Evolutionary conservation across 2,888 invertebrate genomes (phyloP).

Genomic region (Apamea sordens): DNA sequence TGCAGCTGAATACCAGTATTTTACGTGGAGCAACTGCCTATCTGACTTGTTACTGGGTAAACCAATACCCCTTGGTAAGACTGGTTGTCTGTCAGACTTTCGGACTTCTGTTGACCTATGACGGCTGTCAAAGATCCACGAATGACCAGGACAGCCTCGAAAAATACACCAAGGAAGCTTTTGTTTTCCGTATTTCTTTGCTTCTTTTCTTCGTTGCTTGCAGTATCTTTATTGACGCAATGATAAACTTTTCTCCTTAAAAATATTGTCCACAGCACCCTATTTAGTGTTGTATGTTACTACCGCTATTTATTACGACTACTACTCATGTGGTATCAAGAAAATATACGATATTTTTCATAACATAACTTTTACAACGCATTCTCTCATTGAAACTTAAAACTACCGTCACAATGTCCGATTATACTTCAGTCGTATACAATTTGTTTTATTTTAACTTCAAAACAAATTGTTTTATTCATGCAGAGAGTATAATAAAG

Average conservation of each 20-base stretch:
- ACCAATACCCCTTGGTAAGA: neutral
- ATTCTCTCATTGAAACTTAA: conserved; percentile 11
- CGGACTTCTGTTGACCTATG: neutral
- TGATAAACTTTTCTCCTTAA: conserved; percentile 1
- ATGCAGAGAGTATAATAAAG: conserved; percentile 26
- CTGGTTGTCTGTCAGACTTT: neutral
- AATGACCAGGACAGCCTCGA: neutral
- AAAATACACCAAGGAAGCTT: neutral
- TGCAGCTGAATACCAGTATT: neutral
- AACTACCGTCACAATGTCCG: conserved; percentile 9
- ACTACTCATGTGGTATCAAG: conserved; percentile 32
- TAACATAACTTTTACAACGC: conserved; percentile 29
- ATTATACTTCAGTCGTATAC: conserved; percentile 23
- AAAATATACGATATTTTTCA: conserved; percentile 46
- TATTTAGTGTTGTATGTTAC: conserved; percentile 36
- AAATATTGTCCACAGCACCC: conserved; percentile 23
- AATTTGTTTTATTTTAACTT: conserved; percentile 23
- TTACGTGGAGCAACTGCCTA: neutral
- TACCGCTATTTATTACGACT: conserved; percentile 41
- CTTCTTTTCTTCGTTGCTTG: neutral
- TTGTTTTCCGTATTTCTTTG: neutral
- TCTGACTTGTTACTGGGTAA: neutral
- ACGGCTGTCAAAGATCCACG: neutral
- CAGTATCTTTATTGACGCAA: conserved; percentile 1
- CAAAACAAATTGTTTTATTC: conserved; percentile 47